Conservation (phyloP, 2,797 vertebrate species). For the Aulostomus chinensis region DNA sequence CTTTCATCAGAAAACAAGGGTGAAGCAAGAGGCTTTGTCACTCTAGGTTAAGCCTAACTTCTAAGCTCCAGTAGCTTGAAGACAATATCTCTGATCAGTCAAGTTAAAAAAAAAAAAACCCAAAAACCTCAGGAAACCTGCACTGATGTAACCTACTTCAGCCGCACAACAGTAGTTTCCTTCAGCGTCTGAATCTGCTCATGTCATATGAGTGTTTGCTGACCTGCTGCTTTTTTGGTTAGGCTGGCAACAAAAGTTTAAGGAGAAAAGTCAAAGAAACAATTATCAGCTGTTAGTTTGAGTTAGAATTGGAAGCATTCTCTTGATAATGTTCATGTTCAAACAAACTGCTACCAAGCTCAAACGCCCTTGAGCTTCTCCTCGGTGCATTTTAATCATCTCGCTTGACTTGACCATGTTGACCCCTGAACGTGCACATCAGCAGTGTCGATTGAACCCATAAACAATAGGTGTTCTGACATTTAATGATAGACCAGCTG, state of each 20-base stretch:
- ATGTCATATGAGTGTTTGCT: no score
- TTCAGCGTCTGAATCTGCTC: no score
- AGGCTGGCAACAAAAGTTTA: no score
- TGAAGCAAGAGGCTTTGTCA: slow-evolving; percentile 44
- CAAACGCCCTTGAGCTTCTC: slow-evolving; percentile 10
- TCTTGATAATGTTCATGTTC: neutral
- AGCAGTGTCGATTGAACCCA: slow-evolving; percentile 30
- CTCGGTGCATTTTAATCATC: slow-evolving; percentile 34
- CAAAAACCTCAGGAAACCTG: no score
- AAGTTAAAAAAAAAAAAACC: slow-evolving; percentile 12
- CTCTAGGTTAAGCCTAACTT: slow-evolving; percentile 45
- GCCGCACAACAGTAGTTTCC: no score
- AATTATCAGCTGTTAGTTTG: no score
- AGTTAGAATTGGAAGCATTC: no score
- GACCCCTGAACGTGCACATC: slow-evolving; percentile 39
- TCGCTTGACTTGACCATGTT: slow-evolving; percentile 9
- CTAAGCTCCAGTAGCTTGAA: slow-evolving; percentile 17
- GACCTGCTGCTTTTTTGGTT: no score
- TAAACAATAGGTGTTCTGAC: slow-evolving; percentile 41
- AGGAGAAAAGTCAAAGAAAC: no score
- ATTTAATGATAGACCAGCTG: slow-evolving; percentile 48
- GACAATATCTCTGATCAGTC: slow-evolving; percentile 18
- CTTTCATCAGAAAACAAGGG: slow-evolving; percentile 57
- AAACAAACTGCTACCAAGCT: neutral
- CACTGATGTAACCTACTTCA: no score